Evolutionary conservation across 2,113 vertebrate genomes (phyloP), one percentile per base, ranked within the genome.

Genomic region (Chaetodon auriga): DNA sequence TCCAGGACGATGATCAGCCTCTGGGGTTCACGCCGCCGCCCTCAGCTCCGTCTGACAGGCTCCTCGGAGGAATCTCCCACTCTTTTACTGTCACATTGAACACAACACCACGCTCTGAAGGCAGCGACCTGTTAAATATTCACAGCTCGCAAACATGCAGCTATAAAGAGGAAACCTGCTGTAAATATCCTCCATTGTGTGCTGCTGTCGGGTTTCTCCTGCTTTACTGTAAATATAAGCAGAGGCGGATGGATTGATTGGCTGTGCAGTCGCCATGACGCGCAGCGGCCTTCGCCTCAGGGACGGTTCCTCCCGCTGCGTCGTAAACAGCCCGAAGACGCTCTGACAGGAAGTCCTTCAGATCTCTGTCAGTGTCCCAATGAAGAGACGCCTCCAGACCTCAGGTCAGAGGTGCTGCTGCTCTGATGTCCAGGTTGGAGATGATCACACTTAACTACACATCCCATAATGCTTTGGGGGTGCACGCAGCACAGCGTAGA

Each of bases 271-370:
- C 14, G 10, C 3, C 19, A 4, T 48, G 54, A 55, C 70, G 25
- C 54, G 1, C 11, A 14, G 36, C 1, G 55, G 66, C 85, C 82
- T 80, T 84, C 46, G 2, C 38, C 19, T 74, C 82, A 68, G 76
- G 76, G 82, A 55, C 76, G 38, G 48, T 54, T 74, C 82, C 75
- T 79, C 54, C 54, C 36, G 1, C 45, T 16, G 68, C 46, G 38
- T 74, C 30, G 21, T 0, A 11, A 78, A 55, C 68, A 54, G 14
- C 23, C 53, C 9, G 49, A 57, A 30, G 45, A 49, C 13, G 54
- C 54, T 25, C 25, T 9, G 30, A 49, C 58, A 60, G 8, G 7
- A 16, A 4, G 23, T 13, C 15, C n/a, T 6, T 19, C 41, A 19
- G 3, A 53, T 58, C 14, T 48, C 14, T 48, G 46, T 48, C 46